Conservation (phyloP, 2,113 vertebrate genomes). For the Craseonycteris thonglongyai region DNA sequence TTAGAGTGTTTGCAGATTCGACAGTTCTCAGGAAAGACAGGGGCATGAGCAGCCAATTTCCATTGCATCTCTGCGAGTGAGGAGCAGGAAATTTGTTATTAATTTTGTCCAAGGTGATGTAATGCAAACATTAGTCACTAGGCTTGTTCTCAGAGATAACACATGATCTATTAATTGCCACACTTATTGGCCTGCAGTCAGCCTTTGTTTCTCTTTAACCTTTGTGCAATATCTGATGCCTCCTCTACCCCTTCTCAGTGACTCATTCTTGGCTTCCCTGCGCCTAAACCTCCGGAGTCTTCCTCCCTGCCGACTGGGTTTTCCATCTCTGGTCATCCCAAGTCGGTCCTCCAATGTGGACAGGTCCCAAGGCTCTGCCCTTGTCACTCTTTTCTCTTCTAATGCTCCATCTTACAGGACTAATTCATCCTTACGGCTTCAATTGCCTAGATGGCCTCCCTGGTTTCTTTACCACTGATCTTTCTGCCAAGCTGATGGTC, state of each 20-base stretch:
- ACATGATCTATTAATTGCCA: conserved; percentile 27
- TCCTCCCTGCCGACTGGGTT: background rate
- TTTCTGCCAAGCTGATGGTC: background rate
- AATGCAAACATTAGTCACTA: conserved; percentile 62
- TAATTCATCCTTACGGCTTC: background rate
- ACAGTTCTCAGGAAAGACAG: conserved; percentile 25
- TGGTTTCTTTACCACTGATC: background rate
- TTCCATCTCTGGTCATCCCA: background rate
- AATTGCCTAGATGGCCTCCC: fast-evolving
- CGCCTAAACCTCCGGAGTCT: background rate
- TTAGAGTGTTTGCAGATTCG: background rate
- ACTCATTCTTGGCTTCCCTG: conserved; percentile 29
- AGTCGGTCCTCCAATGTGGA: background rate
- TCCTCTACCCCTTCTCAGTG: background rate
- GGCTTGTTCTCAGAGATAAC: conserved; percentile 48
- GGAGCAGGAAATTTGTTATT: conserved; percentile 64
- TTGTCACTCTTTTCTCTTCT: background rate
- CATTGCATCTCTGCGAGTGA: conserved; percentile 22
- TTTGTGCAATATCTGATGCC: background rate
- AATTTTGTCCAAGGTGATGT: conserved; percentile 62
- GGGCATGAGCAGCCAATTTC: conserved; percentile 22
- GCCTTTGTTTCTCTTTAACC: conserved; percentile 13
- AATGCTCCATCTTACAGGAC: background rate
- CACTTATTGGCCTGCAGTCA: background rate
- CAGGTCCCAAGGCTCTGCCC: background rate